phyloP scores from a whole-genome alignment of 2,113 vertebrate species.

The Ptychochromis oligacanthus region DNA sequence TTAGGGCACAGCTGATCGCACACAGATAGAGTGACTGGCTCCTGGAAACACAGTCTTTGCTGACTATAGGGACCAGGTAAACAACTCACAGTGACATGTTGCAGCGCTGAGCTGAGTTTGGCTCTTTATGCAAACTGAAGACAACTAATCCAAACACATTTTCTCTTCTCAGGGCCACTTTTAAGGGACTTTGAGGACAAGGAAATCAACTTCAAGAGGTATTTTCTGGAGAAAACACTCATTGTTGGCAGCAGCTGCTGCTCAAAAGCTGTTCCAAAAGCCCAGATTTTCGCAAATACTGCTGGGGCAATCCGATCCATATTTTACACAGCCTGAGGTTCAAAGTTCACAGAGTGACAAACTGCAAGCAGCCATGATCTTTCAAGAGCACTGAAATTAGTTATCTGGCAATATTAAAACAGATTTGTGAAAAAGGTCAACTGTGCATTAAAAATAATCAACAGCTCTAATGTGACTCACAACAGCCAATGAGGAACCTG shows the following conservation, averaged over 20 bases:
- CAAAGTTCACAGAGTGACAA: constrained; percentile 21
- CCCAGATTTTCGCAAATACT: neutral
- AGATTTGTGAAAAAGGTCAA: constrained; percentile 15
- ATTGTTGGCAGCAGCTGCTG: neutral
- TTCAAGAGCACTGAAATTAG: neutral
- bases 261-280: neutral
- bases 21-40: constrained; percentile 36
- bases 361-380: constrained; percentile 6
- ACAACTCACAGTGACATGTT: constrained; percentile 40
- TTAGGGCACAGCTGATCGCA: constrained; percentile 50
- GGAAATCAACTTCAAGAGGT: constrained; percentile 14
- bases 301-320: neutral
- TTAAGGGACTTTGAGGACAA: constrained; percentile 18
- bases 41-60: constrained; percentile 42
- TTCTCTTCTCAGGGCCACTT: constrained; percentile 12
- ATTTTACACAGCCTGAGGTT: constrained; percentile 12
- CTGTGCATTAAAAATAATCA: constrained; percentile 11
- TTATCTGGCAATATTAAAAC: neutral
- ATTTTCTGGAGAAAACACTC: constrained; percentile 7
- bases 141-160: constrained; percentile 51
- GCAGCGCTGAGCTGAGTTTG: constrained; percentile 29
- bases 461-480: neutral
- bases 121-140: constrained; percentile 34
- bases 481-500: neutral
- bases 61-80: constrained; percentile 57